phyloP scores from a whole-genome alignment of 1,140 invertebrate genomes.

The Dendrolimus kikuchii region DNA sequence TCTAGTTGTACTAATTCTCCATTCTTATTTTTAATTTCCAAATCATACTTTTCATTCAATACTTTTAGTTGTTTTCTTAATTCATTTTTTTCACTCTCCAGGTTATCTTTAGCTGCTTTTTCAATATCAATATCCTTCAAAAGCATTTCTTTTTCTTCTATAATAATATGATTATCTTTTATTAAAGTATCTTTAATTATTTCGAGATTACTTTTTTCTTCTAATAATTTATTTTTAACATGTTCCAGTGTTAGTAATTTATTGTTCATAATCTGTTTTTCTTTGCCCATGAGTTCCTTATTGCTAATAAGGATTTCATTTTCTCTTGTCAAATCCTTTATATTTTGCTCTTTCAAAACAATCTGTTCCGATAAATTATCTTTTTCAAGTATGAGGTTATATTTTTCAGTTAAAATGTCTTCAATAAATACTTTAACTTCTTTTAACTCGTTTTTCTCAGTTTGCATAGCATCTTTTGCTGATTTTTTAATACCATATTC shows the following conservation, averaged over 20 bases:
- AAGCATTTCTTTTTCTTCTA: conserved; percentile 22
- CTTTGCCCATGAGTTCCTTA: conserved; percentile 3
- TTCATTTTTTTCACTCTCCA: conserved; percentile 14
- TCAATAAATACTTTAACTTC: too few relatives aligned
- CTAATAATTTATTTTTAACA: background rate
- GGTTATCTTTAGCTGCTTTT: conserved; percentile 17
- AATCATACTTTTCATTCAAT: conserved; percentile 13
- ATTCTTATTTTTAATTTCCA: conserved; percentile 20
- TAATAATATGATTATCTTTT: too few relatives aligned
- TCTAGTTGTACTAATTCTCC: too few relatives aligned
- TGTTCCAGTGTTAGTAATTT: conserved; percentile 3
- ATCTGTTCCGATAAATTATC: background rate
- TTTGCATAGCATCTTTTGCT: too few relatives aligned
- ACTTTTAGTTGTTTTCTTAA: conserved; percentile 15
- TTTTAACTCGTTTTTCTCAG: too few relatives aligned
- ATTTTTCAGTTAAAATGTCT: too few relatives aligned
- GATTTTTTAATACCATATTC: too few relatives aligned
- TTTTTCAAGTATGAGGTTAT: background rate
- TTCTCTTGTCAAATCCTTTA: background rate
- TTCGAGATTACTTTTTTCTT: conserved; percentile 4
- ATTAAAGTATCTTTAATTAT: conserved; percentile 5
- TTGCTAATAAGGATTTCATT: background rate
- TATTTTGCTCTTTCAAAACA: background rate
- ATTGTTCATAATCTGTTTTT: conserved; percentile 2
- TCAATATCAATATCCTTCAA: conserved; percentile 12